Evolutionary conservation across 2,888 invertebrate species (phyloP), one percentile per base, ranked within the genome.

Genomic region (Volucella inanis): DNA sequence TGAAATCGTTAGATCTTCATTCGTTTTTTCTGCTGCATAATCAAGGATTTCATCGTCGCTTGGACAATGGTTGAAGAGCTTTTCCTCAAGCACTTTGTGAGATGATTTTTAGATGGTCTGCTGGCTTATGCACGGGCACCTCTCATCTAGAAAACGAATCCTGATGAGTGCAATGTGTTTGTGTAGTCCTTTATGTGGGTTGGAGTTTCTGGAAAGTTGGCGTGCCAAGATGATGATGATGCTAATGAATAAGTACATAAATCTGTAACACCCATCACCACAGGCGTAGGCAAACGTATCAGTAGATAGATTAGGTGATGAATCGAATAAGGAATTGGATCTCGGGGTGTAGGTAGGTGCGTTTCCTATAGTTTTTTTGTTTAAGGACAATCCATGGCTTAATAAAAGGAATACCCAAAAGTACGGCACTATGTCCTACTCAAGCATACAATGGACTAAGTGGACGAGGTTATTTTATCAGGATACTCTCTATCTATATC

Each of bases 381-480:
- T n/a, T 1, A 49, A 49, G 41, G 14, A 10, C 15, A 52, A 54
- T 59, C 71, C 41, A 59, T 3, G 3, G 22, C 22, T 22, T 22
- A 3, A 22, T 11, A 65, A 67, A 31, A 57, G 67, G 22, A 41
- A 52, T 4, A 65, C 43, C 1, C 22, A 22, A 45, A 43, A 18
- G 50, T 59, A 18, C 10, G 12, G 2, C 22, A 22, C 22, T 31
- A 18, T n/a, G 39, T 15, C 38, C 4, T 49, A 41, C 41, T 18
- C 14, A 1, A 47, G 14, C 57, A 49, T 54, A 38, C 41, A 59
- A 18, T 39, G 52, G 9, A 39, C 38, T 54, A 68, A 85, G 81
- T 81, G 85, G 72, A 72, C 68, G 76, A 72, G 71, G 77, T 81
- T 77, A 72, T 68, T 85, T 72, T 68, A 62, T 64, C 54, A 57